A percentile compares a stretch with the other conserved stretches of the same genome.
Evolutionary conservation across 2,888 invertebrate genomes (phyloP).

Genomic region (Branchipolynoe longqiensis): DNA sequence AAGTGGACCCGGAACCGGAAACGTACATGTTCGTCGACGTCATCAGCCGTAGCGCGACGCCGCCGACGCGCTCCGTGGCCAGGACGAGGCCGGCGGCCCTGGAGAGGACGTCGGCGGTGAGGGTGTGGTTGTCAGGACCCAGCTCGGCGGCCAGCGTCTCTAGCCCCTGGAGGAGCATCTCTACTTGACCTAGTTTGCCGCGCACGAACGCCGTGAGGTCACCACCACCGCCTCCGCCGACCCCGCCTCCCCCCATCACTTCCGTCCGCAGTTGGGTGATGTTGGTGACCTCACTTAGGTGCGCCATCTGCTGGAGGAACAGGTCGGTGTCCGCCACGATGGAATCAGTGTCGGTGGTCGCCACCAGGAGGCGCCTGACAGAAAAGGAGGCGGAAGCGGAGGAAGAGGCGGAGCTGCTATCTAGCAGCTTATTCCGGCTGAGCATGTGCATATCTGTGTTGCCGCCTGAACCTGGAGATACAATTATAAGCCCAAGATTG

Average conservation of each 20-base stretch:
- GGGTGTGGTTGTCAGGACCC: neutral
- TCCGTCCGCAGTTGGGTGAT: neutral
- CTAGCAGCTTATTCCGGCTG: too few species aligned
- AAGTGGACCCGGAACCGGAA: neutral
- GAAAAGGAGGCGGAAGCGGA: too few species aligned
- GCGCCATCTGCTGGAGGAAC: too few species aligned
- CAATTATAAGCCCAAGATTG: too few species aligned
- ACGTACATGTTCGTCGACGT: neutral
- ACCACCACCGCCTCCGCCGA: neutral
- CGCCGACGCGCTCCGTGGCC: neutral
- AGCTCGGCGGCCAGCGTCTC: neutral
- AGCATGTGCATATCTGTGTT: too few species aligned
- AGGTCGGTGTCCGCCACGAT: too few species aligned
- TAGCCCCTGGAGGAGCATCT: neutral
- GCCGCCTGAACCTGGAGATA: too few species aligned
- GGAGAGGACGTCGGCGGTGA: neutral
- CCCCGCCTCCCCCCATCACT: too few species aligned
- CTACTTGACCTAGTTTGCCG: neutral
- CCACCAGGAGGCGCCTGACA: too few species aligned
- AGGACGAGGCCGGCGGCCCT: neutral
- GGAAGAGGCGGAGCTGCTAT: too few species aligned
- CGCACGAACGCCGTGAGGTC: neutral
- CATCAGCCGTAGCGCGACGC: slow-evolving; percentile 1
- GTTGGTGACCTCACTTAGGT: too few species aligned
- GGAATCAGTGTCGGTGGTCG: too few species aligned